Evolutionary conservation across 2,113 vertebrate genomes (phyloP), one percentile per base, ranked within the genome.

Genomic region (Indicator maculatus): DNA sequence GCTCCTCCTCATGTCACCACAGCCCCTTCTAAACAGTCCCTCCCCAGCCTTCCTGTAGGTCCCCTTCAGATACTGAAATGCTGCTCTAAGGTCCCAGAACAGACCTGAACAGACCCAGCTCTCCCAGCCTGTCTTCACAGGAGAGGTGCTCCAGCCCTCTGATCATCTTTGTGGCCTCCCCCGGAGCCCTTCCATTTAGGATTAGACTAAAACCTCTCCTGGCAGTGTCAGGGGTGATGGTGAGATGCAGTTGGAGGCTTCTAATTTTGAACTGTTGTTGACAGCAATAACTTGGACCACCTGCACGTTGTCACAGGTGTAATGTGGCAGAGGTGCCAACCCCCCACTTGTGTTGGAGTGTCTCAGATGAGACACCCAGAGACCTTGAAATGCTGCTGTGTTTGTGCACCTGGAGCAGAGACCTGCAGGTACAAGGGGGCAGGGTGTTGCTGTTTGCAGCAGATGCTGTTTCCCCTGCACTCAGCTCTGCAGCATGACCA

Each of bases 341-440:
- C 59, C 41, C 41, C 41, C 14, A 39, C 52, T 64, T 56, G 2
- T 3, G 3, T 3, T 12, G 66, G 60, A 55, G 44, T 3, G 7
- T 26, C 66, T 59, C 36, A 47, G 6, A 17, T 39, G 2, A 55
- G 66, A 8, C 53, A 45, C 19, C 5, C 3, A 1, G 30, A 28
- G 52, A 5, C 41, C 75, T 27, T 31, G n/a, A 8, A 31, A 2
- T 0, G 58, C 66, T 71, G 86, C 4, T 1, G 2, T 6, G 0
- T 14, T 11, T 13, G 79, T 44, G 73, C 27, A 1, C 27, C 84
- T 30, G 2, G 75, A 26, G 79, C 71, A 77, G 59, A 9, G 58
- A 2, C 8, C 81, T 39, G 58, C 38, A n/a, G 78, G 56, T 11
- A 9, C 6, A 2, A 6, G 73, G 23, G 60, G 39, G 74, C 70